These are phyloP conservation scores for Orientallactaga bullata DNA, from an alignment of 2,113 vertebrate species.

Conservation along the genomic window DNA sequence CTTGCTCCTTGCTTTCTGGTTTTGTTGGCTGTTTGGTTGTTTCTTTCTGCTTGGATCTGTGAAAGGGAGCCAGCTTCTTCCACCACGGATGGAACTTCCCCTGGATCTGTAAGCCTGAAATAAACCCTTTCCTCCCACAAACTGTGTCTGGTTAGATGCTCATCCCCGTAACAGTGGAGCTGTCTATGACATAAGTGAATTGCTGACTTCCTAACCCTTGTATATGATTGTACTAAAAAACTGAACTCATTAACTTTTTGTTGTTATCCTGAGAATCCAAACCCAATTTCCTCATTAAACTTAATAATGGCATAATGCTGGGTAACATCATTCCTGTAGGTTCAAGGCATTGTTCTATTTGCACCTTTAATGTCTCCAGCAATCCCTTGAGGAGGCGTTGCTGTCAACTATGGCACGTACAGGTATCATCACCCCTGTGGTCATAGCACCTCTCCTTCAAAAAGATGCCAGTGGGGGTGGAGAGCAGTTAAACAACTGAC, in stretches of 20 bases:
- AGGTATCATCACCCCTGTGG: neutral
- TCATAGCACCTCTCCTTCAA: neutral
- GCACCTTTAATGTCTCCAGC: neutral
- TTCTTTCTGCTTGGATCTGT: too few relatives aligned
- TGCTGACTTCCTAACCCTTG: neutral
- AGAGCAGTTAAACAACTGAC: neutral
- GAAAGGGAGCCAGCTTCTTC: too few relatives aligned
- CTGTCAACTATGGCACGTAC: neutral
- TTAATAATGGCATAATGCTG: neutral
- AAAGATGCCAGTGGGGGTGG: neutral
- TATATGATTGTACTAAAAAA: neutral
- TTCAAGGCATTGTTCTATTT: neutral
- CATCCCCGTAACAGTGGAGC: too few relatives aligned
- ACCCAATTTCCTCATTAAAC: conserved; percentile 11
- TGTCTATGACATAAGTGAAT: too few relatives aligned
- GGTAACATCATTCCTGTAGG: neutral
- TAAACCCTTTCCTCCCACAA: too few relatives aligned
- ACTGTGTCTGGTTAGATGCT: too few relatives aligned
- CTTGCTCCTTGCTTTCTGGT: too few relatives aligned
- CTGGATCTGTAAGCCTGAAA: too few relatives aligned
- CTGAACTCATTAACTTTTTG: conserved; percentile 1
- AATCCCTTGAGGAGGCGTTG: neutral
- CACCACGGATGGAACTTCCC: too few relatives aligned
- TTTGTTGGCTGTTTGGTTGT: too few relatives aligned
- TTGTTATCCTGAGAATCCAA: neutral